These are phyloP conservation scores for Aleadryas rufinucha DNA, from an alignment of 2,113 vertebrate species.

Conservation along the genomic window DNA sequence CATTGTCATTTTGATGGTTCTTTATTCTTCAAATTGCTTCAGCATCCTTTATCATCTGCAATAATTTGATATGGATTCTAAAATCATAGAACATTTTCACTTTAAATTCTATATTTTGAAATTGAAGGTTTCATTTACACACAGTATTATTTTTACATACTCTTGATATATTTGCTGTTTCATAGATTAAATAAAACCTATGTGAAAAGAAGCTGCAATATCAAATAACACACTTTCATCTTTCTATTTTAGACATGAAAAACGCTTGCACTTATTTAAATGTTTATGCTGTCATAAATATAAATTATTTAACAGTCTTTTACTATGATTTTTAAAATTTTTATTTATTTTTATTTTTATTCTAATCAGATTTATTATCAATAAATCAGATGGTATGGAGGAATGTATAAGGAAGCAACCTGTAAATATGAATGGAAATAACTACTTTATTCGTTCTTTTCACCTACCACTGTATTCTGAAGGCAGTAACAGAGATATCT, in stretches of 20 bases:
- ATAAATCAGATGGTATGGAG: not conserved
- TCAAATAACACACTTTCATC: not conserved
- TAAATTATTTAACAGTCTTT: not conserved
- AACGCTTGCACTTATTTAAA: not conserved
- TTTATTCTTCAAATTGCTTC: not conserved
- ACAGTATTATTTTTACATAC: not conserved
- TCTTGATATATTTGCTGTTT: not conserved
- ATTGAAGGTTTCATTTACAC: not conserved
- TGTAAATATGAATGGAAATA: not conserved
- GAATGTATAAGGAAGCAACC: not conserved
- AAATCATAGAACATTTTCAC: not conserved
- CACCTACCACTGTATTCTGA: not conserved
- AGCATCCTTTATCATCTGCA: accelerated
- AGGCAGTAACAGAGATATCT: not conserved
- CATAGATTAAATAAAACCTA: not conserved
- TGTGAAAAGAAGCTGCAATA: not conserved
- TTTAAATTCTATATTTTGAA: not conserved
- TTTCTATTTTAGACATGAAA: not conserved
- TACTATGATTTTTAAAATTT: too few species aligned
- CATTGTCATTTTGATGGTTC: not conserved
- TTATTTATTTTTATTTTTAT: not conserved
- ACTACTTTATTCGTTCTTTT: not conserved
- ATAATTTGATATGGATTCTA: not conserved
- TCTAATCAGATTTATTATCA: not conserved
- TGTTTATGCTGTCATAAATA: not conserved